Evolutionary conservation across 1,140 invertebrate genomes (phyloP), one percentile per base, ranked within the genome.

Genomic region (Solenopsis invicta): DNA sequence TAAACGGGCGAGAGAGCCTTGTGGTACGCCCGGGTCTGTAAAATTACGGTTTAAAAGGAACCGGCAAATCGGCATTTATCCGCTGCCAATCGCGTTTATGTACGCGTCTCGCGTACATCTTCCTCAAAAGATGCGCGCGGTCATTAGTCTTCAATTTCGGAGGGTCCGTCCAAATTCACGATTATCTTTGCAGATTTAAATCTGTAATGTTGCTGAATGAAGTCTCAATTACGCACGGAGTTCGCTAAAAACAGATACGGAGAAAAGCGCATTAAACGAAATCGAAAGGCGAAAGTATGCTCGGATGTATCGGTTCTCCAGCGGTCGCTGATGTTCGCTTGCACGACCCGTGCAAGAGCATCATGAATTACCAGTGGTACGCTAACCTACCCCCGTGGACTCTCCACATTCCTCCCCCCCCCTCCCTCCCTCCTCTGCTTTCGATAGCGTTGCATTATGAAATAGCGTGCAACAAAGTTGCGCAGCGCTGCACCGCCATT

Each of bases 41-140:
- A 91, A 92, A 92, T 92, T 92, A 77, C 64, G 81, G 48, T 69
- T 66, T 90, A 75, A 67, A 90, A 91, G 69, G 67, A 56, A 62
- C 56, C 21, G 45, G 87, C 84, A 66, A 87, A 81, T 54, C 85
- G 48, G 45, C 52, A 41, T 82, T 71, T 48, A 86, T 87, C 85
- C 77, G 41, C 52, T 9, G 13, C 45, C 54, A 34, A 50, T 82
- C 62, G 29, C 24, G 64, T 64, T 1, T 50, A n/a, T n/a, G n/a
- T n/a, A n/a, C n/a, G n/a, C n/a, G n/a, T n/a, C n/a, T n/a, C n/a
- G n/a, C n/a, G n/a, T n/a, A 16, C 41, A 21, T 29, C 48, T 34
- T 54, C 24, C 8, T 75, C 29, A 4, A 24, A 77, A 21, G 74
- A 61, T 61, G 59, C 12, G 34, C 18, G 18, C 59, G 13, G 9